Percentiles rank a stretch among this genome's conserved stretches.
phyloP scores from a whole-genome alignment of 2,888 invertebrate species.

The Arctia plantaginis region DNA sequence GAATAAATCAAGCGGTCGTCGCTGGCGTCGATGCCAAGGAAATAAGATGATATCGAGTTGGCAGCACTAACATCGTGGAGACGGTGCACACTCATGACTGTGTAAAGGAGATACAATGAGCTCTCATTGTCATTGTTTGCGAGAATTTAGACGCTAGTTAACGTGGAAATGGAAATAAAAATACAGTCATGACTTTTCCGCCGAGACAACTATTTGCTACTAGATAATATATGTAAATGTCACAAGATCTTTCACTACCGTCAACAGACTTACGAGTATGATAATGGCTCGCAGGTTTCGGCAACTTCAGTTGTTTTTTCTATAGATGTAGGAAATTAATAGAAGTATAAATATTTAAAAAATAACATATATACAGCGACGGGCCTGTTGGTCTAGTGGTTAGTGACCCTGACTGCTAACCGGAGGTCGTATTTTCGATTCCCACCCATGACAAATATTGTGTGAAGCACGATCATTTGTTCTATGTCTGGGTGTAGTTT shows the following conservation, averaged over 20 bases:
- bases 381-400: too few species aligned
- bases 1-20: slow-evolving; percentile 79
- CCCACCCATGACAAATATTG: too few species aligned
- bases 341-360: not conserved
- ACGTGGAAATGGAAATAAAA: not conserved
- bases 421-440: too few species aligned
- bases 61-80: slow-evolving; percentile 74
- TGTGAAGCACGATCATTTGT: too few species aligned
- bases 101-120: slow-evolving; percentile 40
- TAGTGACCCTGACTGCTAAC: too few species aligned
- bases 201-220: not conserved
- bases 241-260: not conserved
- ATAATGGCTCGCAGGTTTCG: not conserved
- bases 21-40: slow-evolving; percentile 82
- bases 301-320: not conserved
- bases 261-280: not conserved
- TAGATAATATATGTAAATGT: not conserved
- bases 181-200: not conserved
- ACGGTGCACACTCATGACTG: slow-evolving; percentile 43
- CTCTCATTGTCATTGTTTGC: slow-evolving; percentile 40
- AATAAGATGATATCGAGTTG: slow-evolving; percentile 84
- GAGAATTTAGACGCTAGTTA: not conserved
- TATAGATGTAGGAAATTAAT: not conserved
- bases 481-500: too few species aligned
- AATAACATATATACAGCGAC: not conserved